Conservation (phyloP, 2,888 invertebrate species). For the Oxytorus armatus region DNA sequence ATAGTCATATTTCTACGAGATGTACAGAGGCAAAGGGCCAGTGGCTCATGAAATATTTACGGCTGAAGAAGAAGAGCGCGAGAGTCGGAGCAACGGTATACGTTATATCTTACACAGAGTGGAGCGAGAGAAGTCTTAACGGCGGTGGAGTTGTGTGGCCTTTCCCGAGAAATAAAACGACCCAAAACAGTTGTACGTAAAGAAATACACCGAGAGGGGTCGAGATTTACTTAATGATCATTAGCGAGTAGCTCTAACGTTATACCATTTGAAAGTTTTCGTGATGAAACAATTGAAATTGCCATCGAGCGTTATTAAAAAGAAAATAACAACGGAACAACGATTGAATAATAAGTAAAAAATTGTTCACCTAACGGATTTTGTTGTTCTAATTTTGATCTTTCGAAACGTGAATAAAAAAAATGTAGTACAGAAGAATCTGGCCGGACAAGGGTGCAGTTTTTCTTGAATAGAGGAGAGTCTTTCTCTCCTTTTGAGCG, state of each 20-base stretch:
- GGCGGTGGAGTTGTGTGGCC: constrained; percentile 37
- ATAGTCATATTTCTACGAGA: constrained; percentile 72
- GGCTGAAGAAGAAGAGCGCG: constrained; percentile 45
- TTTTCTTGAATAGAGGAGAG: constrained; percentile 18
- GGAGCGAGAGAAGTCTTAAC: constrained; percentile 29
- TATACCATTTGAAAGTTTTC: constrained; percentile 17
- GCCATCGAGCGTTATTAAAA: too few species aligned
- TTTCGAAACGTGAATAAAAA: not conserved
- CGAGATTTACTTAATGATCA: constrained; percentile 71
- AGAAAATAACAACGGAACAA: too few species aligned
- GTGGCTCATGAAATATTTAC: constrained; percentile 69
- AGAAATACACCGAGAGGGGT: constrained; percentile 3
- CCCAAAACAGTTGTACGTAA: constrained; percentile 22
- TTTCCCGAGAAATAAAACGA: constrained; percentile 45
- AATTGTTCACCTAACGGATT: too few species aligned
- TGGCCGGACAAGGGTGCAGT: constrained; percentile 39
- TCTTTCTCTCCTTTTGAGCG: not conserved
- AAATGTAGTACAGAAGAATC: constrained; percentile 24
- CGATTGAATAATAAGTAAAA: too few species aligned
- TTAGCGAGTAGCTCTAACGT: constrained; percentile 56
- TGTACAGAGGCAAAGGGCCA: constrained; percentile 73
- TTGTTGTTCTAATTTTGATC: not conserved
- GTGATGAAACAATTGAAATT: not conserved
- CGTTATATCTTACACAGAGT: constrained; percentile 58
- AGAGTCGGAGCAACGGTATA: constrained; percentile 41